Conservation (phyloP, 1,140 invertebrate genomes). For the Drosophila novamexicana region DNA sequence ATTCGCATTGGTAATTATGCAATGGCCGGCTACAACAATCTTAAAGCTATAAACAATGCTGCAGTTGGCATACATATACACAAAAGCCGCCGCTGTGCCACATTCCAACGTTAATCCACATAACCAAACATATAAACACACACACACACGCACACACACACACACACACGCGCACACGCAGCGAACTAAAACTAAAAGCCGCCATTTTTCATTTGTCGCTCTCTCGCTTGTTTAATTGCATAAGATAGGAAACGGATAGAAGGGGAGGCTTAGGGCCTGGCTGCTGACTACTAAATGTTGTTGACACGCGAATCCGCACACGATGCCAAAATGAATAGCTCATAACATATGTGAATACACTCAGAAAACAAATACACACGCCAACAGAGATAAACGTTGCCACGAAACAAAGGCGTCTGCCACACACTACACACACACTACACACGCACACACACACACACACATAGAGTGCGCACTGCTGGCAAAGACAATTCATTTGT, state of each 20-base stretch:
- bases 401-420: constrained; percentile 45
- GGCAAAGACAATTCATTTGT: constrained; percentile 70
- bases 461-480: constrained; percentile 27
- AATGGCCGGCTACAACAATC: constrained; percentile 14
- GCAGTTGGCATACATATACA: constrained; percentile 22
- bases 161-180: constrained; percentile 5
- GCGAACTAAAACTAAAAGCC: constrained; percentile 51
- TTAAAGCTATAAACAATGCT: constrained; percentile 28
- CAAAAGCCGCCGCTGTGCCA: constrained; percentile 23
- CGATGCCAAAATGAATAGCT: constrained; percentile 64
- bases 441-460: constrained; percentile 11
- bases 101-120: constrained; percentile 31
- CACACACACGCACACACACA: constrained; percentile 9
- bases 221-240: constrained; percentile 58
- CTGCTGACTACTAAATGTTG: constrained; percentile 60
- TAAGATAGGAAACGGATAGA: constrained; percentile 46
- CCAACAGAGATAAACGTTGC: constrained; percentile 34
- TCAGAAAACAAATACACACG: constrained; percentile 32
- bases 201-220: constrained; percentile 61
- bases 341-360: constrained; percentile 62
- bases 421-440: constrained; percentile 19
- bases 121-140: constrained; percentile 1
- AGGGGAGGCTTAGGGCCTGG: constrained; percentile 14
- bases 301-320: constrained; percentile 63
- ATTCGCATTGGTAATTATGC: constrained; percentile 3